A percentile compares a stretch with the other conserved stretches of the same genome.
These are phyloP conservation scores for Cosmorhoe ocellata DNA, from an alignment of 2,888 invertebrate species.

Conservation along the genomic window DNA sequence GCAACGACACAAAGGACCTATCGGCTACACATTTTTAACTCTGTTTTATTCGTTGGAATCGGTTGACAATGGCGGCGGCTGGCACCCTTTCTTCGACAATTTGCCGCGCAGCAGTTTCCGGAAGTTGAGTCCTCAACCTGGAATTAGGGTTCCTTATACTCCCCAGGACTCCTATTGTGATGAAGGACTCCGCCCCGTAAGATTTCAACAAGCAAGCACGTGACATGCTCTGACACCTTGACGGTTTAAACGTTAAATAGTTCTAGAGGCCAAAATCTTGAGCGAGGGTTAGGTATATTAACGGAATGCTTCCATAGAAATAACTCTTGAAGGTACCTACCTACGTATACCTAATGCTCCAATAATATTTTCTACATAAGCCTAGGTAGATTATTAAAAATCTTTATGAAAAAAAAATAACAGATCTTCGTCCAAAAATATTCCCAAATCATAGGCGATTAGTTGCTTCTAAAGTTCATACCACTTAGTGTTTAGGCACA, in stretches of 20 bases:
- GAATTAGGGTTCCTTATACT: constrained; percentile 70
- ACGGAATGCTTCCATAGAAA: constrained; percentile 15
- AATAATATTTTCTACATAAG: too few species aligned
- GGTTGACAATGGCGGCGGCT: constrained; percentile 67
- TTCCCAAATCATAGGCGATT: neutral
- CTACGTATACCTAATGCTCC: too few species aligned
- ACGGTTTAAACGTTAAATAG: constrained; percentile 36
- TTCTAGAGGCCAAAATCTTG: constrained; percentile 12
- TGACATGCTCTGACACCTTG: constrained; percentile 58
- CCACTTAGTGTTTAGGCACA: constrained; percentile 20
- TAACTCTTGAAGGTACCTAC: too few species aligned
- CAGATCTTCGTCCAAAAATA: too few species aligned
- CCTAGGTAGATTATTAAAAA: too few species aligned
- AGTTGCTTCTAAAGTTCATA: constrained; percentile 12
- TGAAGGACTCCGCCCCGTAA: constrained; percentile 69
- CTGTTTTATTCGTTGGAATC: constrained; percentile 77
- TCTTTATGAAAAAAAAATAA: too few species aligned
- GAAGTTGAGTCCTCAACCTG: constrained; percentile 70
- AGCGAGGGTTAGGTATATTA: constrained; percentile 5
- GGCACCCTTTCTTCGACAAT: constrained; percentile 80
- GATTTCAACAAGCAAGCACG: constrained; percentile 66
- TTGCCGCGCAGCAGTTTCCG: constrained; percentile 76
- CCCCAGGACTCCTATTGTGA: constrained; percentile 70
- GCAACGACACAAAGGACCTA: constrained; percentile 70
- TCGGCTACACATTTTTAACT: constrained; percentile 76